phyloP scores from a whole-genome alignment of 2,113 vertebrate species.

The Pachypanchax playfairii region DNA sequence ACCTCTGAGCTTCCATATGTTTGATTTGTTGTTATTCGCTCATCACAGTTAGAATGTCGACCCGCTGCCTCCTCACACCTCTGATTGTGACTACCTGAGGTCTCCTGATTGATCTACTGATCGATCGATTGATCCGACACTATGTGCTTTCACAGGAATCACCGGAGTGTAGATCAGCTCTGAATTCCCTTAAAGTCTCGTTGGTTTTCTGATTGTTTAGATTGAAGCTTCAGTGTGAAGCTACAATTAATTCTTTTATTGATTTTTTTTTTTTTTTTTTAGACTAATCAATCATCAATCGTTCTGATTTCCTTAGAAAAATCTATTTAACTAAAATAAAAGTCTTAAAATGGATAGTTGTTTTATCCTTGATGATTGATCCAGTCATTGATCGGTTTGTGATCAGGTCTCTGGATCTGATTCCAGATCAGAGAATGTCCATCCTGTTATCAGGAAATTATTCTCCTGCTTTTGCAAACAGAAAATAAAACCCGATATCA shows the following conservation, averaged over 20 bases:
- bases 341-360: too few species aligned
- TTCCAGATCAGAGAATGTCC: too few species aligned
- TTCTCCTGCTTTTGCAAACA: too few species aligned
- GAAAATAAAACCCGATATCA: too few species aligned
- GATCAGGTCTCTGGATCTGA: too few species aligned
- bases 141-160: not conserved
- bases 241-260: not conserved
- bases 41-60: not conserved
- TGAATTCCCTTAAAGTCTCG: not conserved
- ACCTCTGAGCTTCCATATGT: not conserved
- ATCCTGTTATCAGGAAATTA: too few species aligned
- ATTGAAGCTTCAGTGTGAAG: not conserved
- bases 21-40: not conserved
- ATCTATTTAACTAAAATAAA: not conserved
- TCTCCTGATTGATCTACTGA: not conserved
- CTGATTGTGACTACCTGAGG: conserved; percentile 18
- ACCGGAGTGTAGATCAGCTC: not conserved
- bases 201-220: conserved; percentile 8
- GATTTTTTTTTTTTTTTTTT: not conserved
- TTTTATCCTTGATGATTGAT: not conserved
- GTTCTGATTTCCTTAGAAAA: not conserved
- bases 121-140: not conserved
- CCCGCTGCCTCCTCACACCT: conserved; percentile 25
- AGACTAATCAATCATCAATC: too few species aligned
- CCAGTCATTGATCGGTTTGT: not conserved